Percentiles rank a stretch among this genome's conserved stretches.
phyloP scores from a whole-genome alignment of 37 sponge, comb jelly and placozoan species.

The Corticium candelabrum region DNA sequence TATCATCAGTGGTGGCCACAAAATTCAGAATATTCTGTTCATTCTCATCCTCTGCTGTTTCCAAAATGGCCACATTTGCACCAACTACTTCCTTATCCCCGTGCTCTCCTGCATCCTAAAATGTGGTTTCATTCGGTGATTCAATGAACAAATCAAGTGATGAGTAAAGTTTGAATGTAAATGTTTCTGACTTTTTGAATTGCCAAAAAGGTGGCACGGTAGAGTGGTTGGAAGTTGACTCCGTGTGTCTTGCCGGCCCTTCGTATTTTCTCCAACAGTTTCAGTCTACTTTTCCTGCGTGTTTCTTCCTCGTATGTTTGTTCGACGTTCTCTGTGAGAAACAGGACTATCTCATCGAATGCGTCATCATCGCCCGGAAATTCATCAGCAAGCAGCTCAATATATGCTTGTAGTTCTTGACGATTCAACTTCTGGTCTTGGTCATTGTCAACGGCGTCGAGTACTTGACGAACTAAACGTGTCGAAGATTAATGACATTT shows the following conservation, averaged over 20 bases:
- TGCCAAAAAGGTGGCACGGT: constrained; percentile 18
- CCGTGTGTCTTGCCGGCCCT: constrained; percentile 26
- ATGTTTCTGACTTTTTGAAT: constrained; percentile 29
- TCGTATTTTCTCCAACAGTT: constrained; percentile 20
- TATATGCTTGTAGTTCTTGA: background rate
- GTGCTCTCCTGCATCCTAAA: constrained; percentile 36
- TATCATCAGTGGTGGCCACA: constrained; percentile 33
- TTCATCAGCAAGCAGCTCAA: background rate
- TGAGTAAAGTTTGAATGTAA: background rate
- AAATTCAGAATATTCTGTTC: constrained; percentile 10
- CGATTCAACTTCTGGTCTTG: background rate
- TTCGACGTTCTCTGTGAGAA: constrained; percentile 5
- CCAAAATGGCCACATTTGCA: constrained; percentile 33
- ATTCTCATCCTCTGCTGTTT: background rate
- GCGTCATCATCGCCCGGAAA: background rate
- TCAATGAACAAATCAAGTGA: constrained; percentile 8
- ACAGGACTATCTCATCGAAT: background rate
- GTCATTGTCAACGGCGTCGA: background rate
- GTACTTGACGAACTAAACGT: no score
- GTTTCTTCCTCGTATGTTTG: constrained; percentile 35
- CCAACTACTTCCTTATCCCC: constrained; percentile 23
- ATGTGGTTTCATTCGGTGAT: background rate
- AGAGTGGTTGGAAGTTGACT: constrained; percentile 14
- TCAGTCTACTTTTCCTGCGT: constrained; percentile 26
- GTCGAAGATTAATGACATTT: no score